A percentile compares a stretch with the other conserved stretches of the same genome.
Evolutionary conservation across 2,797 vertebrate genomes (phyloP).

Genomic region (Mallotus villosus): DNA sequence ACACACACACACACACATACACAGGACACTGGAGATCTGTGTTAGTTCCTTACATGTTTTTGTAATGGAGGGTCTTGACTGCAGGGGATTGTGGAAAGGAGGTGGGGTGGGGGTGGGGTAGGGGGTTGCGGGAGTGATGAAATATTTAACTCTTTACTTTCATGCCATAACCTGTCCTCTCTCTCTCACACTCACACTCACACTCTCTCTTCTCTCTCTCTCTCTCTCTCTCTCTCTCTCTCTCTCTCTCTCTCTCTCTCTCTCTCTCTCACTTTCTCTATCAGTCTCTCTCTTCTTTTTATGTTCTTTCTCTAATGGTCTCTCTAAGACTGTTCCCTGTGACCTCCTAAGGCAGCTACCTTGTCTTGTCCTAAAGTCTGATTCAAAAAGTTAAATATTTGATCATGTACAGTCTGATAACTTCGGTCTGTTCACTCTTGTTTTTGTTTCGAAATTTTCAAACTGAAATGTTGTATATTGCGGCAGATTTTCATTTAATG

Average conservation of each 20-base stretch:
- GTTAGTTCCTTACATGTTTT: neutral
- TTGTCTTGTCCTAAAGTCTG: no score
- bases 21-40: neutral
- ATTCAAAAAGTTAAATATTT: no score
- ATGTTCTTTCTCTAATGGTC: no score
- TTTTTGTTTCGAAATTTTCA: no score
- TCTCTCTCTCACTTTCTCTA: neutral
- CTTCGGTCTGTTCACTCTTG: no score
- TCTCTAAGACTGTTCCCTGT: no score
- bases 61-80: constrained; percentile 39
- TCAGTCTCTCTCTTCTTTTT: neutral
- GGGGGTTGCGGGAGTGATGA: constrained; percentile 22
- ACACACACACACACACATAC: constrained; percentile 1
- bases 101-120: no score
- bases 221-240: neutral
- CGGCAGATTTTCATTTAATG: no score
- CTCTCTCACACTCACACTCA: neutral
- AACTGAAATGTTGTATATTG: no score
- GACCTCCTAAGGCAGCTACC: no score
- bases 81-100: constrained; percentile 32
- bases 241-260: neutral
- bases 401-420: no score
- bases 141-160: constrained; percentile 49
- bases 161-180: neutral
- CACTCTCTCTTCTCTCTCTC: neutral